Evolutionary conservation across 2,113 vertebrate genomes (phyloP), one percentile per base, ranked within the genome.

Genomic region (Gymnorhina tibicen): DNA sequence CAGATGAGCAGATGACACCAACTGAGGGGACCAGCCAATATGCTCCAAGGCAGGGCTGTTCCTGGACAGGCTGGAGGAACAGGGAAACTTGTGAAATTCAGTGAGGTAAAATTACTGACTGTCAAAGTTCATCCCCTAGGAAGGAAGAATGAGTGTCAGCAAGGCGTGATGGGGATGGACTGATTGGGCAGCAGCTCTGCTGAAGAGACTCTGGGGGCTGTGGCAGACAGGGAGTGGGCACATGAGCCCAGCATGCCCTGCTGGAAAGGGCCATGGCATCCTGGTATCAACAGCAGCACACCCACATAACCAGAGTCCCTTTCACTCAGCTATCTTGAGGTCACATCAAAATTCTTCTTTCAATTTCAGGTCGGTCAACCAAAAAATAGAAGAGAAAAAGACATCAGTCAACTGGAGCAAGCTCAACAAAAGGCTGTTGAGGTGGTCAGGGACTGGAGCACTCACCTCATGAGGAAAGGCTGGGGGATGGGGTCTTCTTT

Each of bases 121-220:
- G 60, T 35, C 24, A 23, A 87, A 80, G 37, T 70, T 22, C 33
- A 72, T 8, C 4, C 15, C 42, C 35, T 68, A 3, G 4, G 66
- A 70, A 66, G 33, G 46, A 74, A 32, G 13, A 66, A 56, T 9
- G 39, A 2, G 35, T 89, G 46, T 9, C 28, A 70, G 60, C 0
- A 1, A 23, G 47, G 35, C 5, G 24, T 8, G 20, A 15, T 37
- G 35, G 15, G 17, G 11, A 20, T 1, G 4, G 21, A n/a, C 22
- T 49, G 5, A 18, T 30, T 15, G 12, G 41, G 11, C 13, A 78
- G 8, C 7, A 69, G 50, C 20, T 55, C 35, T 79, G 32, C 13
- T 70, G 41, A 41, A 47, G 18, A 60, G 19, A 8, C 32, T 9
- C 32, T 33, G 26, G 9, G 33, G 37, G 8, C 28, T 1, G 0